Evolutionary conservation across 2,797 vertebrate species (phyloP), one percentile per base, ranked within the genome.

Genomic region (Lacerta viridis): DNA sequence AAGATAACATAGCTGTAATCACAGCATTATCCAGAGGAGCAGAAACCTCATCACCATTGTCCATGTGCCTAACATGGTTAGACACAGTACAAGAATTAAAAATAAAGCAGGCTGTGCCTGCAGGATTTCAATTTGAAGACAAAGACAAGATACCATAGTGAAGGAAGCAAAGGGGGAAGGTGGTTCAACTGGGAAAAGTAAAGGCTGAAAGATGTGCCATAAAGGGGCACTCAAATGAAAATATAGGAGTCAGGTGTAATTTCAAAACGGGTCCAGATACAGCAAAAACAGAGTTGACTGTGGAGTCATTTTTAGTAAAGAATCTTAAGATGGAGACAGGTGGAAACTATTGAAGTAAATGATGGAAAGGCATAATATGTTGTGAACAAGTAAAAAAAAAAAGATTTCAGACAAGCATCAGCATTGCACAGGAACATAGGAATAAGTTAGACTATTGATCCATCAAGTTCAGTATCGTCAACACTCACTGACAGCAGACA

Each of bases 1-100:
- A 83, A 69, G 6, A 86, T n/a, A 71, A 85, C 89, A 85, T 72
- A 1, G 0, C 29, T 88, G 61, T 64, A n/a, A 91, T 92, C 1
- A 15, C 1, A 86, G 1, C 25, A 23, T 86, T 91, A 3, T 25
- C 61, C 78, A 41, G 13, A n/a, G 69, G 36, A 84, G 76, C 0
- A 39, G 17, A 0, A 46, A 71, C 36, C 11, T 20, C 46, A n/a
- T n/a, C 5, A 25, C 41, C 74, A 46, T 85, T 66, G 3, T 20
- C 11, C 50, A 17, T 27, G 27, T 61, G 7, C n/a, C 50, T 64
- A 75, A 29, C 27, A 13, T 85, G 17, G 50, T 20, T 84, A 13
- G 23, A 9, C 5, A 15, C n/a, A 55, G 46, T 74, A 27, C 5
- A 59, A 18, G 74, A 84, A 59, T 23, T 25, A 59, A 50, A 55